Evolutionary conservation across 2,113 vertebrate species (phyloP).

Genomic region (Steatornis caripensis): DNA sequence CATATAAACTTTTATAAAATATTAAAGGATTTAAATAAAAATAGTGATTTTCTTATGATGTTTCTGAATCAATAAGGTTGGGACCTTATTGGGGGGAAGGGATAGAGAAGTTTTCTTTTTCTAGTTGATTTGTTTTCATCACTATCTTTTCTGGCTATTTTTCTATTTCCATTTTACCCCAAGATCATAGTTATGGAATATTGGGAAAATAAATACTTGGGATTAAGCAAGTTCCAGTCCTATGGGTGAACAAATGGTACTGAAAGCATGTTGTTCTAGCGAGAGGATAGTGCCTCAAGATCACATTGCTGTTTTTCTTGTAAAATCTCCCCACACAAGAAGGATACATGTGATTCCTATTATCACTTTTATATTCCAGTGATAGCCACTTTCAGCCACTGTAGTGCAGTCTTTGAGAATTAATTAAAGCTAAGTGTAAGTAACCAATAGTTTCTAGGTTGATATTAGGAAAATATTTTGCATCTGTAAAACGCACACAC

Average conservation of each 20-base stretch:
- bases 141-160: neutral
- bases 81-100: too few relatives aligned
- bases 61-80: neutral
- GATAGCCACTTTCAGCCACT: neutral
- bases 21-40: neutral
- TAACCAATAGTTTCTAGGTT: neutral
- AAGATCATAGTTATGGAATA: neutral
- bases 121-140: neutral
- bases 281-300: neutral
- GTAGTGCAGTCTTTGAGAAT: neutral
- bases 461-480: neutral
- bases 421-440: neutral
- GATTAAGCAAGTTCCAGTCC: neutral
- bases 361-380: neutral
- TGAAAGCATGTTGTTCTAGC: neutral
- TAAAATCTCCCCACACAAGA: neutral
- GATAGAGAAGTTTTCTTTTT: neutral
- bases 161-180: neutral
- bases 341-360: neutral
- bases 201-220: neutral
- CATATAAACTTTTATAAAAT: neutral
- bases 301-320: neutral
- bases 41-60: neutral
- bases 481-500: neutral
- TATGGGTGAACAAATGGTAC: neutral